Evolutionary conservation across 2,888 invertebrate species (phyloP), one percentile per base, ranked within the genome.

Genomic region (Belgica antarctica): DNA sequence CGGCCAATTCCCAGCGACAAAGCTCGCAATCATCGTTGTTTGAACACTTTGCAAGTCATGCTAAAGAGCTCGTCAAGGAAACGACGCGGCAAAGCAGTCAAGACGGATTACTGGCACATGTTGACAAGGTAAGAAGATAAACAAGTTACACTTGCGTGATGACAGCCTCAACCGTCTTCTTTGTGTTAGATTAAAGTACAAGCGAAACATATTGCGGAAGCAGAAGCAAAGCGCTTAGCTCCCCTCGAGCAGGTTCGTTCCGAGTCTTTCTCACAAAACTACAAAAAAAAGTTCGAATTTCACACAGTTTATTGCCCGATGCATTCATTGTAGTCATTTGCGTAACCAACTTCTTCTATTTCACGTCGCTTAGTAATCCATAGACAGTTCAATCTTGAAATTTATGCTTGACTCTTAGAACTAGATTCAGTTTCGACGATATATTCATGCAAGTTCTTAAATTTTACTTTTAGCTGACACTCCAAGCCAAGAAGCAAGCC

Each of bases 61-160:
- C 94, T 10, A 93, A 94, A 78, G 94, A 94, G 75, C 80, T 94
- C 71, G 93, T 94, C 1, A 83, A 89, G 62, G 94, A 94, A 77
- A 92, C 93, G 0, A 92, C 92, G 0, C 82, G 93, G 1, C 94
- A 94, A 78, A 90, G 90, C 77, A 93, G 93, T 75, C 94, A 94
- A 77, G 94, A 94, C 77, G 93, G 93, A 25, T 77, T 93, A 3
- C 81, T 94, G 7, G 92, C 93, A 1, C 94, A 94, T 72, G 90
- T 94, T 85, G 94, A 94, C 76, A 94, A 94, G 87, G 92, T 93
- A 81, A 72, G 73, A 34, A 8, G 3, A 31, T 61, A 52, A 5
- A 52, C 10, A n/a, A n/a, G n/a, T 31, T 5, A 31, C 12, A 31
- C 5, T 31, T 31, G 34, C 12, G 34, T 8, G 34, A 31, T 5